phyloP scores from a whole-genome alignment of 2,113 vertebrate species.

The Nothobranchius kuhntae region DNA sequence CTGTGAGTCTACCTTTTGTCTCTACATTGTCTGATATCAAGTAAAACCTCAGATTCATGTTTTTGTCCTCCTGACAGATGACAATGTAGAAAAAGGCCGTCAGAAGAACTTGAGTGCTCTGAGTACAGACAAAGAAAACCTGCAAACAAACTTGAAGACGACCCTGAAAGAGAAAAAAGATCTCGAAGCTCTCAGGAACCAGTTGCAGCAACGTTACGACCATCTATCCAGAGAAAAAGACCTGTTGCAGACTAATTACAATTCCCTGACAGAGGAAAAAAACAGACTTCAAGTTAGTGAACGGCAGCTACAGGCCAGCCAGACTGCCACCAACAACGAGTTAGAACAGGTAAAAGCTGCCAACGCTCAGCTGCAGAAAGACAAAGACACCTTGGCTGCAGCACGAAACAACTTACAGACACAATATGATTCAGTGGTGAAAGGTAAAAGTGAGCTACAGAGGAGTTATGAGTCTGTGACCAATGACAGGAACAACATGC shows the following conservation, averaged over 20 bases:
- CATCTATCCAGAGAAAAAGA: fast-evolving
- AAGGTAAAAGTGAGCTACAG: constrained; percentile 26
- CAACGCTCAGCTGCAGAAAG: constrained; percentile 5
- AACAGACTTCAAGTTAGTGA: constrained; percentile 1
- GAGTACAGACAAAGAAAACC: constrained; percentile 16
- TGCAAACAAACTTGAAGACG: constrained; percentile 19
- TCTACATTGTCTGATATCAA: not conserved
- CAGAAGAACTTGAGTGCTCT: constrained; percentile 15
- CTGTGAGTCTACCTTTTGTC: constrained; percentile 54
- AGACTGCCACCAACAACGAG: constrained; percentile 14
- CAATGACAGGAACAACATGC: constrained; percentile 51
- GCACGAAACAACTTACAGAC: constrained; percentile 14
- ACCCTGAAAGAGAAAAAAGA: constrained; percentile 11
- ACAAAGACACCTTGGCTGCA: not conserved
- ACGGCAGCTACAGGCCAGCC: constrained; percentile 29
- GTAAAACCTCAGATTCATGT: not conserved
- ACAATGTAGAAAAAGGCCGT: constrained; percentile 10
- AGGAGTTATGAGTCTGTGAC: not conserved
- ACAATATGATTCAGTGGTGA: not conserved
- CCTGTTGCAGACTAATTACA: constrained; percentile 2
- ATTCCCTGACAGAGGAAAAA: not conserved
- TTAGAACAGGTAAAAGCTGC: constrained; percentile 12
- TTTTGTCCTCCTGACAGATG: constrained; percentile 29
- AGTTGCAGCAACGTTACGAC: fast-evolving
- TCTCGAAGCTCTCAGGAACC: not conserved